Evolutionary conservation across 2,113 vertebrate genomes (phyloP).

Genomic region (Hoplias malabaricus): DNA sequence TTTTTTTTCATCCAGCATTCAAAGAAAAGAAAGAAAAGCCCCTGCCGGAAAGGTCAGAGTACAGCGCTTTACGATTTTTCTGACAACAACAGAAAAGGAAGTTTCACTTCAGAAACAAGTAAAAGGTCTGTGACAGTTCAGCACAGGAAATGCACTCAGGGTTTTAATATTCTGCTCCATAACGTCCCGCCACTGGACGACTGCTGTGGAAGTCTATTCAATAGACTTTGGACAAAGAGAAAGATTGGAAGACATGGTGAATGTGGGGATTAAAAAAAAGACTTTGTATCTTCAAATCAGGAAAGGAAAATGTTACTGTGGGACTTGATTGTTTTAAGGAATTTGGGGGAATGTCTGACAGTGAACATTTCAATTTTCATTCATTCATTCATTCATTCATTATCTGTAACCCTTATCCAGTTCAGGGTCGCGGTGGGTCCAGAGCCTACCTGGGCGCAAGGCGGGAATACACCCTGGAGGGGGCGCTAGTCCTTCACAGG

Average conservation of each 20-base stretch:
- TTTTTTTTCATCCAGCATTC: neutral
- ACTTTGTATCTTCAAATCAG: no score
- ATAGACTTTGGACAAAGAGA: neutral
- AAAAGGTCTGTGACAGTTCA: constrained; percentile 25
- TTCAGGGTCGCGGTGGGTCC: no score
- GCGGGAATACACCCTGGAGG: no score
- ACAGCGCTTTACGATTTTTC: neutral
- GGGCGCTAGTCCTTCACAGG: no score
- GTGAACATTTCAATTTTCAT: no score
- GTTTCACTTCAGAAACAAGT: neutral
- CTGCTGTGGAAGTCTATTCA: neutral
- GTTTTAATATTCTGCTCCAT: neutral
- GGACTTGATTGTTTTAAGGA: no score
- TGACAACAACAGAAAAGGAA: constrained; percentile 20
- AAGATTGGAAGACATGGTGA: neutral
- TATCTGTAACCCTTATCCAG: no score
- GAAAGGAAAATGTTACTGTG: no score
- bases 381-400: no score
- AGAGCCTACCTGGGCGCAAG: no score
- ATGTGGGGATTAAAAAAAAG: no score
- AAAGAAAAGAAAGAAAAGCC: neutral
- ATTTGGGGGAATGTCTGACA: no score
- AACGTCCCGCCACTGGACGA: neutral
- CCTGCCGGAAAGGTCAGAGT: constrained; percentile 29
- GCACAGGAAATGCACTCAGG: neutral